phyloP scores from a whole-genome alignment of 2,113 vertebrate genomes.

The Tragelaphus buxtoni region DNA sequence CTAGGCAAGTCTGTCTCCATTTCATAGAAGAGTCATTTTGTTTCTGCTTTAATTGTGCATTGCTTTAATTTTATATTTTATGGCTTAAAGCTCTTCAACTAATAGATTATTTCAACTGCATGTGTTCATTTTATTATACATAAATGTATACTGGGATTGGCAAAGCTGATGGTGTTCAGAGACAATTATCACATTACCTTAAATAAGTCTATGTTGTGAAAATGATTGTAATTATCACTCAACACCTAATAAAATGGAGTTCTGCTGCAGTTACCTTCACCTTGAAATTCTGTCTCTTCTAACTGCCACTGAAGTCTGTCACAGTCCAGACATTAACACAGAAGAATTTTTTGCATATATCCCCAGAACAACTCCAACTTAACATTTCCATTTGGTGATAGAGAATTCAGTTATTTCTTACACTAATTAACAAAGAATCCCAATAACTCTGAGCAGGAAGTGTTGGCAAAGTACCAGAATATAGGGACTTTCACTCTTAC shows the following conservation, averaged over 20 bases:
- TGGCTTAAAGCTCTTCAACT: not conserved
- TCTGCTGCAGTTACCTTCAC: not conserved
- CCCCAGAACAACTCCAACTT: not conserved
- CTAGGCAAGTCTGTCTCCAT: not conserved
- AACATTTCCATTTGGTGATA: not conserved
- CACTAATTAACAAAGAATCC: not conserved
- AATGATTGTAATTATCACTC: slow-evolving; percentile 42
- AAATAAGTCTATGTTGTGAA: slow-evolving; percentile 32
- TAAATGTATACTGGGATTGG: not conserved
- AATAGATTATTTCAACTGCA: not conserved
- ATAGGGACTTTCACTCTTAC: not conserved
- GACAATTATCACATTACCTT: slow-evolving; percentile 25
- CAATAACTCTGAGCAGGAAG: not conserved
- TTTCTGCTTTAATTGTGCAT: slow-evolving; percentile 20
- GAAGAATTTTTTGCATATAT: not conserved
- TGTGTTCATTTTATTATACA: slow-evolving; percentile 8
- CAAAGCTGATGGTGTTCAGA: not conserved
- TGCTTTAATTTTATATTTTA: slow-evolving; percentile 44
- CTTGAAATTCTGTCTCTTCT: not conserved
- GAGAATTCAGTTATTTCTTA: not conserved
- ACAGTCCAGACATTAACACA: not conserved
- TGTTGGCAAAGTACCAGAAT: not conserved
- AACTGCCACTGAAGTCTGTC: not conserved
- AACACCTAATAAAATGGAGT: not conserved
- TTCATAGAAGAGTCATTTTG: not conserved